A percentile compares a stretch with the other conserved stretches of the same genome.
These are phyloP conservation scores for Xylota sylvarum DNA, from an alignment of 2,888 invertebrate genomes.

Conservation along the genomic window DNA sequence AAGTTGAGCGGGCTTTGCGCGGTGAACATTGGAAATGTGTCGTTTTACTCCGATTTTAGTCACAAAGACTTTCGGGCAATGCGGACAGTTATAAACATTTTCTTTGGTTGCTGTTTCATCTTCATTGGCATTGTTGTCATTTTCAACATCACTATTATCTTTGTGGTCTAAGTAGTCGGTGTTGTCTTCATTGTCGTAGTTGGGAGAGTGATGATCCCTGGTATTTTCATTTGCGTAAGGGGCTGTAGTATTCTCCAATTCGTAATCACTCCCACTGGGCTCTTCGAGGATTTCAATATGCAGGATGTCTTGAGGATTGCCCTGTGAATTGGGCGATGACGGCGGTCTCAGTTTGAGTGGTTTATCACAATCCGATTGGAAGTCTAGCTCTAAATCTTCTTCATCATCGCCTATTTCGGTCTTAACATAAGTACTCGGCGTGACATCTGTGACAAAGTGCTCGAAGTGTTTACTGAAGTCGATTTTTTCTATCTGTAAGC, in stretches of 20 bases:
- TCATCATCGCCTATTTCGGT: slow-evolving; percentile 43
- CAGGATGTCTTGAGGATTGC: slow-evolving; percentile 41
- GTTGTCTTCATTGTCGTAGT: slow-evolving; percentile 12
- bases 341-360: not conserved
- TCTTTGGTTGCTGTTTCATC: slow-evolving; percentile 45
- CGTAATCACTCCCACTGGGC: slow-evolving; percentile 37
- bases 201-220: not conserved
- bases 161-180: not conserved
- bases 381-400: slow-evolving; percentile 22
- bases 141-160: slow-evolving; percentile 9
- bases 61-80: slow-evolving; percentile 45
- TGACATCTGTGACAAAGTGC: slow-evolving; percentile 28
- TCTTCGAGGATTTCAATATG: slow-evolving; percentile 71
- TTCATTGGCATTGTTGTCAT: slow-evolving; percentile 1
- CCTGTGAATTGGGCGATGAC: not conserved
- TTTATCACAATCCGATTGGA: not conserved
- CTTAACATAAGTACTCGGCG: slow-evolving; percentile 28
- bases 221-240: slow-evolving; percentile 13
- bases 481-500: slow-evolving; percentile 38
- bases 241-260: not conserved
- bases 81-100: slow-evolving; percentile 30
- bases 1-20: not conserved
- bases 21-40: slow-evolving; percentile 45
- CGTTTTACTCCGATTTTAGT: slow-evolving; percentile 37
- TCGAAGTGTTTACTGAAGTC: slow-evolving; percentile 53